These are phyloP conservation scores for Platycheirus rosarum DNA, from an alignment of 2,888 invertebrate species.

Conservation along the genomic window DNA sequence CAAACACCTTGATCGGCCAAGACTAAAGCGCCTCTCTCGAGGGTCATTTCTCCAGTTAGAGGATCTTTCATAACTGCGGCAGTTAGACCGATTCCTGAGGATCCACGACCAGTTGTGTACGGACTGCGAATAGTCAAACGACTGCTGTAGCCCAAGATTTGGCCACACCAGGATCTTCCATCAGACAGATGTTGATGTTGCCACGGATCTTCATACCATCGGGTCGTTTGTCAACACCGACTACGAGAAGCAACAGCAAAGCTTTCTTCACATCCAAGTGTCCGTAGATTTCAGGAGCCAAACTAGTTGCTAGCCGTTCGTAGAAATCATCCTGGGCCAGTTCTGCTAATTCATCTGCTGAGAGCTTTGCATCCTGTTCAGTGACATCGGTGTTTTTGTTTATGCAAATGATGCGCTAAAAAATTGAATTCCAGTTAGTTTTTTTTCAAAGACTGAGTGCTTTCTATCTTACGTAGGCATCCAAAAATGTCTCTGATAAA, in stretches of 20 bases:
- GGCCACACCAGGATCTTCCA: conserved; percentile 99
- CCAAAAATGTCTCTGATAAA: conserved; percentile 96
- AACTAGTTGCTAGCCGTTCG: conserved; percentile 93
- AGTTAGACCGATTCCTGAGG: no score
- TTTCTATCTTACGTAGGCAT: conserved; percentile 92
- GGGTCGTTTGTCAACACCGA: conserved; percentile 95
- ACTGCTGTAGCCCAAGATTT: conserved; percentile 98
- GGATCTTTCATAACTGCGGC: no score
- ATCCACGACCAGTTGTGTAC: no score
- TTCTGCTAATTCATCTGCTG: conserved; percentile 91
- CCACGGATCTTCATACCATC: no score
- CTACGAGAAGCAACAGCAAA: conserved; percentile 95
- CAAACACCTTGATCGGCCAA: conserved; percentile 98
- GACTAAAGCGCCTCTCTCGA: conserved; percentile 98
- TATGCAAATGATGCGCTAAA: conserved; percentile 84
- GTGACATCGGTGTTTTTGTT: conserved; percentile 94
- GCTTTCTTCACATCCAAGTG: no score
- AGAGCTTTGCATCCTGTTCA: conserved; percentile 87
- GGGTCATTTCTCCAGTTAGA: conserved; percentile 98
- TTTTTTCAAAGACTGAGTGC: neutral
- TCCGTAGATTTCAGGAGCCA: conserved; percentile 99
- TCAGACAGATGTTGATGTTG: conserved; percentile 99
- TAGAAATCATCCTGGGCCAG: conserved; percentile 95
- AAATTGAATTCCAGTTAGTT: neutral
- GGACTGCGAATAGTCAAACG: conserved; percentile 96